Percentiles rank a stretch among this genome's conserved stretches.
Evolutionary conservation across 2,797 vertebrate genomes (phyloP).

Genomic region (Propithecus deckenii): DNA sequence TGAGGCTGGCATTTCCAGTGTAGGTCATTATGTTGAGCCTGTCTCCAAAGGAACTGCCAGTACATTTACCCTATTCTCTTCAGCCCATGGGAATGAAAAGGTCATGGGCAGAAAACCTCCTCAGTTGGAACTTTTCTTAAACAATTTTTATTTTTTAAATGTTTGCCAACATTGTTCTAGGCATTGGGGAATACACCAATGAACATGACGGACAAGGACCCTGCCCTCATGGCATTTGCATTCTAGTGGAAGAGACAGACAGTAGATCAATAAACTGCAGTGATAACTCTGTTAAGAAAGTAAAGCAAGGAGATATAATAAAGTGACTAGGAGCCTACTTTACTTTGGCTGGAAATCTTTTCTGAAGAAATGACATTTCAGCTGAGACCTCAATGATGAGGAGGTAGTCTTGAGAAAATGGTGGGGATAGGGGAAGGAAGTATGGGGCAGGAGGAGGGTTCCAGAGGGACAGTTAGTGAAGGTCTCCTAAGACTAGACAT

Average conservation of each 20-base stretch:
- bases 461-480: background rate
- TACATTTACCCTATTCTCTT: background rate
- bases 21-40: background rate
- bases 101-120: background rate
- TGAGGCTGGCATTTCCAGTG: background rate
- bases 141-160: background rate
- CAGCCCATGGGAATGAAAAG: background rate
- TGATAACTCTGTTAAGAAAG: background rate
- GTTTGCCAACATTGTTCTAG: background rate
- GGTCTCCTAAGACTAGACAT: background rate
- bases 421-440: background rate
- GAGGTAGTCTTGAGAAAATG: background rate
- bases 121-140: background rate
- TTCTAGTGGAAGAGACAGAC: background rate
- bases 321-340: background rate
- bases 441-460: background rate
- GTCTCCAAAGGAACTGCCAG: background rate
- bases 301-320: background rate
- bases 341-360: background rate
- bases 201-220: background rate
- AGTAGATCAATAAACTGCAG: background rate
- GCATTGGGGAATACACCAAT: background rate
- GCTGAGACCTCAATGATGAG: background rate
- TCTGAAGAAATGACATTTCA: background rate
- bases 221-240: background rate